phyloP scores from a whole-genome alignment of 1,140 invertebrate genomes.

The Drosophila subobscura region DNA sequence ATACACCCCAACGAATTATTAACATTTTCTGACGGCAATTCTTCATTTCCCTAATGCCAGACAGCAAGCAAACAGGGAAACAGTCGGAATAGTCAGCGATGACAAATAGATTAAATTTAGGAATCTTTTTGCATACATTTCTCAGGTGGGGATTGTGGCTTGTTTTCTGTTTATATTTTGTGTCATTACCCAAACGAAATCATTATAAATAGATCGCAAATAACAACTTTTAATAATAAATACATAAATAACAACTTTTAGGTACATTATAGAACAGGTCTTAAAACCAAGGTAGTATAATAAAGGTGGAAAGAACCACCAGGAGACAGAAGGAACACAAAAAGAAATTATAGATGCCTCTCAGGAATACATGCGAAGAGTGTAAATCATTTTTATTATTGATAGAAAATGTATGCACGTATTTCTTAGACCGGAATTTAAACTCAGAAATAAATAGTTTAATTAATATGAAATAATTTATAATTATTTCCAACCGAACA shows the following conservation, averaged over 20 bases:
- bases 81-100: not conserved
- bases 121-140: slow-evolving; percentile 33
- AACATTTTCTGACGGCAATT: slow-evolving; percentile 14
- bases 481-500: slow-evolving; percentile 52
- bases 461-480: slow-evolving; percentile 45
- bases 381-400: not conserved
- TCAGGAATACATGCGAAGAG: too few species aligned
- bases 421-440: not conserved
- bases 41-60: slow-evolving; percentile 12
- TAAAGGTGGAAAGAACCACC: too few species aligned
- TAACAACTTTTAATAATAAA: slow-evolving; percentile 10
- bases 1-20: not conserved
- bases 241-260: slow-evolving; percentile 8
- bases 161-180: slow-evolving; percentile 37
- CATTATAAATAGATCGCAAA: slow-evolving; percentile 27
- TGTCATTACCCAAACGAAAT: slow-evolving; percentile 16
- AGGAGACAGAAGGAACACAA: too few species aligned
- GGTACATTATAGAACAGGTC: too few species aligned
- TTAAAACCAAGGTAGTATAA: too few species aligned
- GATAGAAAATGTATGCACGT: not conserved
- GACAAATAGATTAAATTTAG: slow-evolving; percentile 29
- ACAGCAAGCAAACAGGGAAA: slow-evolving; percentile 2
- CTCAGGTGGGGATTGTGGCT: slow-evolving; percentile 36
- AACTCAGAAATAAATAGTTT: slow-evolving; percentile 9
- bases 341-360: too few species aligned